Evolutionary conservation across 2,113 vertebrate genomes (phyloP), one percentile per base, ranked within the genome.

Genomic region (Zapornia atra): DNA sequence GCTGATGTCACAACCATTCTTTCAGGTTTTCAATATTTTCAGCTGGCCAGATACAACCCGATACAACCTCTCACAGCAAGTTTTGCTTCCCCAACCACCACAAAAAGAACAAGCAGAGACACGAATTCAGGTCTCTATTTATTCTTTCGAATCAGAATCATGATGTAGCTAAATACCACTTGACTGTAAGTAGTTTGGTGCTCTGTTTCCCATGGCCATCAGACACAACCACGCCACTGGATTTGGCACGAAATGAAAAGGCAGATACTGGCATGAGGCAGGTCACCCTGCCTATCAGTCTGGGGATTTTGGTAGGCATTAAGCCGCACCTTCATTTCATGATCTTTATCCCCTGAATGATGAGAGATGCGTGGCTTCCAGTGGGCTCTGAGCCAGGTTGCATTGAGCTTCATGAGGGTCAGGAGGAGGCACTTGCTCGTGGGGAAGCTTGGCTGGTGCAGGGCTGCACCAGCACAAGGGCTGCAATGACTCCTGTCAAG

Each of bases 381-480:
- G 0, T 6, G 18, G 57, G 29, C 29, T 79, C 38, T 9, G 7
- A 28, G 38, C n/a, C 56, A 34, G 29, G 22, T 5, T 51, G 53
- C 34, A 6, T 36, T n/a, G 31, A 75, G 68, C 73, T 9, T 26
- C 1, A 2, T 1, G 0, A 44, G 51, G 50, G 15, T 5, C 34
- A 53, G 68, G 40, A 60, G 70, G 9, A 92, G 72, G 61, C 34
- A 7, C 19, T 2, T 56, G 73, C 14, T 71, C 18, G 1, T 19
- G 38, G 15, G 34, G 68, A 65, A 77, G 38, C 42, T 68, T 76
- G 46, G 51, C 75, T 42, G 51, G 25, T 29, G 8, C 60, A 51
- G 28, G 16, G 5, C 25, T 33, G 44, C 12, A 1, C 31, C 78
- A 81, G 9, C 3, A 0, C 48, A 51, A 76, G 15, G 21, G 38